Conservation (phyloP, 2,888 invertebrate species). For the Parnassius mnemosyne region DNA sequence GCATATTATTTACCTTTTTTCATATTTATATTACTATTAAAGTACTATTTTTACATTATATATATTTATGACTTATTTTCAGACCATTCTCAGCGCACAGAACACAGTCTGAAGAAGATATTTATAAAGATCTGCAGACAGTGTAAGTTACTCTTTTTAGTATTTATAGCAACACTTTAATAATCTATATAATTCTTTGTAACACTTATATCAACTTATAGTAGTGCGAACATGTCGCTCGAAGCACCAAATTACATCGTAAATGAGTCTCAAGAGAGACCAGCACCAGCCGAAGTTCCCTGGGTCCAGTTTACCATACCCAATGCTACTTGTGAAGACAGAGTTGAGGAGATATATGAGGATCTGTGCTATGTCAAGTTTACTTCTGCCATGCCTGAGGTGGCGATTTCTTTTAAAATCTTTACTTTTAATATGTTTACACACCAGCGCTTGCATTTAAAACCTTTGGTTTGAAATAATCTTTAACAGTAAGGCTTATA, state of each 20-base stretch:
- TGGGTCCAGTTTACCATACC: conserved; percentile 86
- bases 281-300: conserved; percentile 65
- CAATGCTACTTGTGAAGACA: conserved; percentile 78
- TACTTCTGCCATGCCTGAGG: conserved; percentile 85
- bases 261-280: conserved; percentile 51
- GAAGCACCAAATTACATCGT: conserved; percentile 51
- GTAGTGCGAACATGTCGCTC: conserved; percentile 53
- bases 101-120: conserved; percentile 90
- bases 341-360: conserved; percentile 92
- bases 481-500: not conserved
- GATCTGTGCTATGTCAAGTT: conserved; percentile 94
- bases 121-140: conserved; percentile 90
- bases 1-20: not conserved
- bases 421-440: conserved; percentile 18
- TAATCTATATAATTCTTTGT: conserved; percentile 8
- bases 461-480: conserved; percentile 12
- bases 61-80: conserved; percentile 48
- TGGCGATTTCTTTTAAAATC: conserved; percentile 48
- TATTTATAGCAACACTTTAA: conserved; percentile 12
- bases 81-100: conserved; percentile 91
- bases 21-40: not conserved
- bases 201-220: conserved; percentile 38
- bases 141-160: conserved; percentile 82
- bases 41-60: conserved; percentile 4
- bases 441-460: conserved; percentile 21